These are phyloP conservation scores for Caenorhabditis afra DNA, from an alignment of 2,888 invertebrate species.

Conservation along the genomic window DNA sequence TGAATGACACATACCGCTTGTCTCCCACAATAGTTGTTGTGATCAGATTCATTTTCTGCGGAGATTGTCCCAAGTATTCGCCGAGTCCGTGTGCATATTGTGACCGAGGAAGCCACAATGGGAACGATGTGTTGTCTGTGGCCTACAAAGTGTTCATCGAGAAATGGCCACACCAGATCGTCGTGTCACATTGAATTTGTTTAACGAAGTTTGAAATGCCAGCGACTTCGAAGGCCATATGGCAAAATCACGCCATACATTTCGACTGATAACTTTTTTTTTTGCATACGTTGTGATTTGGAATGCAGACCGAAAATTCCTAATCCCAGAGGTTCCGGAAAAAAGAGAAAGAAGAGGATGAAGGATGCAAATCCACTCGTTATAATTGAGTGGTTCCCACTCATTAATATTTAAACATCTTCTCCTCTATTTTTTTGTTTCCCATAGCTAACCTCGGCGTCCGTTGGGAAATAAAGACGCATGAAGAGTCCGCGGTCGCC, in stretches of 20 bases:
- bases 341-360: too few relatives aligned
- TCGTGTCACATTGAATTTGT: too few relatives aligned
- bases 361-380: too few relatives aligned
- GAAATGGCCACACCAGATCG: too few relatives aligned
- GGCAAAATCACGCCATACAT: neutral
- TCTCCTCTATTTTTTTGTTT: neutral
- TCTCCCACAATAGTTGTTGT: constrained; percentile 77
- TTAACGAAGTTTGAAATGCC: too few relatives aligned
- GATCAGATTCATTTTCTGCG: constrained; percentile 73
- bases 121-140: constrained; percentile 58
- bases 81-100: constrained; percentile 84
- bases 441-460: constrained; percentile 75
- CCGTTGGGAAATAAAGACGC: constrained; percentile 84
- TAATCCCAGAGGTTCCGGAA: too few relatives aligned
- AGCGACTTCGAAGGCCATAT: neutral
- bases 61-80: constrained; percentile 80
- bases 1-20: constrained; percentile 55
- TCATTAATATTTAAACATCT: too few relatives aligned
- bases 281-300: too few relatives aligned
- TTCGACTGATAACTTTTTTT: too few relatives aligned
- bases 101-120: constrained; percentile 84
- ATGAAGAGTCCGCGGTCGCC: constrained; percentile 83
- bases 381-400: too few relatives aligned
- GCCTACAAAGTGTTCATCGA: constrained; percentile 25
- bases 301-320: too few relatives aligned